Base-by-base conservation (phyloP, 2,888 invertebrate species). In the Scrobipalpa costella region DNA sequence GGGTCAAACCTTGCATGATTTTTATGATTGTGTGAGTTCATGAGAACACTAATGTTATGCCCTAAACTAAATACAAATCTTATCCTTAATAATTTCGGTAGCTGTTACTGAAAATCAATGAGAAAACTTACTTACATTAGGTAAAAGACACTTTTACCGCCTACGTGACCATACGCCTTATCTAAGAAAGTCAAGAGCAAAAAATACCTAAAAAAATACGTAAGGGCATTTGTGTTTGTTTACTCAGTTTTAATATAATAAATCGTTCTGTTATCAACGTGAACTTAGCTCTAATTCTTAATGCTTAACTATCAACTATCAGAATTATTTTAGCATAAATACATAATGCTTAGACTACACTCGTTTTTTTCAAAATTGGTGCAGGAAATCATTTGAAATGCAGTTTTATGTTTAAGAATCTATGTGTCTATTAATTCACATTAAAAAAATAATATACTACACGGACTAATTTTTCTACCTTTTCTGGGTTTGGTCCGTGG, bases 141-240 rank as follows among this genome's bases (percentile, higher is more conserved):
- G 27, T 27, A 5, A 27, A 27, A 27, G 27, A 27, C 5, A 27
- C 27, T 27, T 5, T 21, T 19, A 8, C 6, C 9, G 49, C 34
- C 33, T 55, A 55, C 34, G 55, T 55, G 55, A 55, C 55, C 21
- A n/a, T n/a, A 33, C 27, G 13, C n/a, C 38, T 57, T 57, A 57
- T 57, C 57, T 57, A 38, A 60, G 47, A 49, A 60, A 49, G 44
- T 49, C 60, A 47, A 47, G 60, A 15, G 44, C 33, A 47, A 60
- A 57, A 36, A 13, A 5, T 3, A 21, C 50, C 2, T 19, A 6
- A 19, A 7, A 21, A 11, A 8, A 19, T 17, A 49, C 49, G 19
- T 49, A 19, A 49, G n/a, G n/a, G 44, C 5, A 40, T 40, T n/a
- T 3, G 7, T 40, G 19, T 36, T 33, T 61, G n/a, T n/a, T 27